These are phyloP conservation scores for Euphydryas editha DNA, from an alignment of 2,888 invertebrate species.

Conservation along the genomic window DNA sequence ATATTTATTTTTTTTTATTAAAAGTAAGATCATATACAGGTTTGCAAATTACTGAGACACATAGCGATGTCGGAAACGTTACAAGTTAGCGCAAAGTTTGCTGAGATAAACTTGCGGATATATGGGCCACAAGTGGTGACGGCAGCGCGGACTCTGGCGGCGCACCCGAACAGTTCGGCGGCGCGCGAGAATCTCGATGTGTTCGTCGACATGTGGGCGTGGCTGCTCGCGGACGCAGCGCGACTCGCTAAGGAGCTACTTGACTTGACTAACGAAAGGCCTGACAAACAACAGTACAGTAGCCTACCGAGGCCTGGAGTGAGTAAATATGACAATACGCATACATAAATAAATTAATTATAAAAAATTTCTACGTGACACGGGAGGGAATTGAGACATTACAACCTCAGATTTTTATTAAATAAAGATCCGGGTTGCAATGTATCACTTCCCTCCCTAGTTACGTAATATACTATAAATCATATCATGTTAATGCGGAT, in stretches of 20 bases:
- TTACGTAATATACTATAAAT: too few relatives aligned
- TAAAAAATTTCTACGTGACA: too few relatives aligned
- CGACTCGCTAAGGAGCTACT: constrained; percentile 95
- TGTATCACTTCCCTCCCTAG: too few relatives aligned
- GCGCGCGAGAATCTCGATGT: constrained; percentile 98
- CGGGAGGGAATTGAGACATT: too few relatives aligned
- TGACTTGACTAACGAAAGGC: constrained; percentile 87
- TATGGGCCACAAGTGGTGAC: constrained; percentile 98
- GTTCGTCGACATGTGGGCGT: constrained; percentile 97
- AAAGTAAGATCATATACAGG: constrained; percentile 77
- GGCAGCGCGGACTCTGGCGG: constrained; percentile 95
- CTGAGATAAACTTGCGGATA: constrained; percentile 96
- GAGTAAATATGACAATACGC: constrained; percentile 62
- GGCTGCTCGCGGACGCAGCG: constrained; percentile 95
- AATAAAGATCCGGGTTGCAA: too few relatives aligned
- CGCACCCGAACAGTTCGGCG: constrained; percentile 96
- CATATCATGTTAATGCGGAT: too few relatives aligned
- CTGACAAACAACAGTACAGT: constrained; percentile 88
- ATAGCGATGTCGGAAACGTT: constrained; percentile 97
- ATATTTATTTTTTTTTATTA: constrained; percentile 11
- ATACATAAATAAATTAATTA: background rate
- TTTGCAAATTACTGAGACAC: constrained; percentile 97
- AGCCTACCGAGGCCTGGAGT: constrained; percentile 97
- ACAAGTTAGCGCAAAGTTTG: constrained; percentile 97
- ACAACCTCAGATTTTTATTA: too few relatives aligned